Percentiles rank a stretch among this genome's conserved stretches.
Evolutionary conservation across 2,888 invertebrate genomes (phyloP).

Genomic region (Macaria liturata): DNA sequence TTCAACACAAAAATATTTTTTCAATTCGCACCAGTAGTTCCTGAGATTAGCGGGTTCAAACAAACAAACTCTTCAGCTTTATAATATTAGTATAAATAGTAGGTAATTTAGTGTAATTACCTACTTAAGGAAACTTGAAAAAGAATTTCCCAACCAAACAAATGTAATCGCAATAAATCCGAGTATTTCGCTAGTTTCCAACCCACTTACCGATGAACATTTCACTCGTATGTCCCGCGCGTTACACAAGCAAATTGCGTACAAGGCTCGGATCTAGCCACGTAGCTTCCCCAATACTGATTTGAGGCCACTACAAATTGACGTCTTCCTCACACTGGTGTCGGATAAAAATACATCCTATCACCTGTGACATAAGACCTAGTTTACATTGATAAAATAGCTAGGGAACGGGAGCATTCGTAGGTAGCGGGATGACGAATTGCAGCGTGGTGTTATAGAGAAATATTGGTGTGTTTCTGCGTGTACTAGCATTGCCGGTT

Average conservation of each 20-base stretch:
- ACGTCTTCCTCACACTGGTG: slow-evolving; percentile 67
- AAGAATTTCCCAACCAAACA: too few species aligned
- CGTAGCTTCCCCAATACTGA: slow-evolving; percentile 76
- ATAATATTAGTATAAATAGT: too few species aligned
- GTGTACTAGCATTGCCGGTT: slow-evolving; percentile 9
- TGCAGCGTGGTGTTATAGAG: slow-evolving; percentile 40
- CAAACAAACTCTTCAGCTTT: too few species aligned
- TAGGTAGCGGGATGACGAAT: slow-evolving; percentile 57
- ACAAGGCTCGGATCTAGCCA: slow-evolving; percentile 64
- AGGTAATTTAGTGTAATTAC: too few species aligned
- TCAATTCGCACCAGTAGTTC: too few species aligned
- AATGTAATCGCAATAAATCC: slow-evolving; percentile 1
- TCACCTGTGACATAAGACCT: slow-evolving; percentile 56
- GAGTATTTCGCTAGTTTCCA: slow-evolving; percentile 13
- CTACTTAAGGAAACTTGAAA: too few species aligned
- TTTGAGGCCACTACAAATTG: slow-evolving; percentile 81
- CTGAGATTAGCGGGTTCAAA: too few species aligned
- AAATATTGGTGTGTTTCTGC: slow-evolving; percentile 28
- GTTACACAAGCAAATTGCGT: slow-evolving; percentile 53
- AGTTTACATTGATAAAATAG: slow-evolving; percentile 50
- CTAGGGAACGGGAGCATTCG: slow-evolving; percentile 59
- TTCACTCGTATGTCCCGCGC: slow-evolving; percentile 12
- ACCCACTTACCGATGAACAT: slow-evolving; percentile 18
- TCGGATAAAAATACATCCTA: slow-evolving; percentile 64
- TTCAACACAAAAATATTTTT: too few species aligned